These are phyloP conservation scores for Adelphocoris suturalis DNA, from an alignment of 2,888 invertebrate species.

Conservation along the genomic window DNA sequence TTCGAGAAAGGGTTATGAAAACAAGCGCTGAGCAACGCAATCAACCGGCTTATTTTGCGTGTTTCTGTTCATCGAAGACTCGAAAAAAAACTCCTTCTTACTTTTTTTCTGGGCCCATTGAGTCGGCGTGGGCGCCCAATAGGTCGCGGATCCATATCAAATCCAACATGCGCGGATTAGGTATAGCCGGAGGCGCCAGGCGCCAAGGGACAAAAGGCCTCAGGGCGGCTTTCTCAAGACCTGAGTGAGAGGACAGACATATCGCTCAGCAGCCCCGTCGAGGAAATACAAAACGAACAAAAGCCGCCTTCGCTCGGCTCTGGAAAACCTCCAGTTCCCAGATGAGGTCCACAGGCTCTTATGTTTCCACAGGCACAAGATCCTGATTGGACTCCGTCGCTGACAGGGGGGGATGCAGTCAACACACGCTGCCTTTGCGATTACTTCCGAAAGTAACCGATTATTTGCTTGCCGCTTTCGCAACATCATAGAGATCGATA, in stretches of 20 bases:
- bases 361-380: neutral
- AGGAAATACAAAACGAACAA: neutral
- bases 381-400: neutral
- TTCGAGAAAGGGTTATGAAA: neutral
- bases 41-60: neutral
- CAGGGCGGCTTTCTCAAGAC: slow-evolving; percentile 20
- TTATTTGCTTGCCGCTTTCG: no score
- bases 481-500: no score
- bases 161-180: slow-evolving; percentile 4
- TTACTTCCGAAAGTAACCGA: no score
- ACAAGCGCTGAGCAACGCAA: neutral
- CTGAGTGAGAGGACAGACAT: neutral
- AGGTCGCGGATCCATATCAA: slow-evolving; percentile 13
- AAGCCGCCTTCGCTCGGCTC: neutral
- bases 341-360: neutral
- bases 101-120: neutral
- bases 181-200: slow-evolving; percentile 27
- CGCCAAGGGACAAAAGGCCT: neutral
- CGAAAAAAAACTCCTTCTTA: neutral
- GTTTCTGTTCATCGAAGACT: neutral
- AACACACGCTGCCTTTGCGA: no score
- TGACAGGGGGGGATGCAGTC: no score
- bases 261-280: neutral
- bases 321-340: neutral
- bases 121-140: neutral